Conservation (phyloP, 2,888 invertebrate genomes). For the Noctua pronuba region DNA sequence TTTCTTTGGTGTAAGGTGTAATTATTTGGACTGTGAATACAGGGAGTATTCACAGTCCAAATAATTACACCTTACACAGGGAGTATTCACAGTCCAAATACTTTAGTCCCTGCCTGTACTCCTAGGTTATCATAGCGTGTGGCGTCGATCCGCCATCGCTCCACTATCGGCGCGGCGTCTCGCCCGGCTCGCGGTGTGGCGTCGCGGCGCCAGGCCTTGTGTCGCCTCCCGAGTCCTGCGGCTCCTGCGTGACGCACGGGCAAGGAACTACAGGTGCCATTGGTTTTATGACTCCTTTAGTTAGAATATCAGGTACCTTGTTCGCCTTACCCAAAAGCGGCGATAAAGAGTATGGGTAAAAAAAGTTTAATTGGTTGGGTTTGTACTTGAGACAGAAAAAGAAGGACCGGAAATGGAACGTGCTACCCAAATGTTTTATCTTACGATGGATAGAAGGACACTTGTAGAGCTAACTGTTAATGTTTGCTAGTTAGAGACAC, state of each 20-base stretch:
- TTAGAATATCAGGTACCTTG: conserved; percentile 1
- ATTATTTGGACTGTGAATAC: too few relatives aligned
- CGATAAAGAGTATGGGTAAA: neutral
- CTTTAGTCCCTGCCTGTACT: conserved; percentile 13
- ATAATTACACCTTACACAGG: too few relatives aligned
- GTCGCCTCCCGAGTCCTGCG: conserved; percentile 16
- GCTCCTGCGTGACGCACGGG: conserved; percentile 59
- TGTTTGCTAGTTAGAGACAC: neutral
- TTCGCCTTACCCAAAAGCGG: conserved; percentile 5
- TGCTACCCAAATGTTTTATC: neutral
- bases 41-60: too few relatives aligned
- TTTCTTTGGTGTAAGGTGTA: neutral
- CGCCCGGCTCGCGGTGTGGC: conserved; percentile 31
- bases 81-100: neutral
- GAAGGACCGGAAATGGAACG: neutral
- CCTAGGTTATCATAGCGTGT: conserved; percentile 57
- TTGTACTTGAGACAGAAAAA: neutral
- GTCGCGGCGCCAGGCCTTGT: conserved; percentile 54
- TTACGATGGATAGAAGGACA: neutral
- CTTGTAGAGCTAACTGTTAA: neutral
- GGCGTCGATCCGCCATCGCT: conserved; percentile 48
- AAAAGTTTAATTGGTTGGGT: neutral
- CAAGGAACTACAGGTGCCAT: conserved; percentile 43
- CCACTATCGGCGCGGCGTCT: conserved; percentile 34
- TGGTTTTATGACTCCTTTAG: conserved; percentile 4